Conservation (phyloP, 2,113 vertebrate species). For the Sceloporus tristichus region DNA sequence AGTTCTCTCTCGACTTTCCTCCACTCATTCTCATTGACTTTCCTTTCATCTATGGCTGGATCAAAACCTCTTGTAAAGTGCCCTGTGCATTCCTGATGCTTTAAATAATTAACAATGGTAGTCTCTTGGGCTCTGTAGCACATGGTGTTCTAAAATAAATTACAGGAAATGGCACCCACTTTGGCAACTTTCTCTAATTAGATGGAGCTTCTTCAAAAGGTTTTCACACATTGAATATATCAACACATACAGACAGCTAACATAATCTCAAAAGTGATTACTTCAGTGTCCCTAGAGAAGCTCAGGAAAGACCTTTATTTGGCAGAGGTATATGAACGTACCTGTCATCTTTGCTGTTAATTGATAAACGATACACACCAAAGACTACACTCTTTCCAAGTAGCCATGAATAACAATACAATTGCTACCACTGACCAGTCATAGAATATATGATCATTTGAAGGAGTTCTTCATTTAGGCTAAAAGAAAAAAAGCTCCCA, state of each 20-base stretch:
- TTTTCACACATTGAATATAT: neutral
- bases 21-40: slow-evolving; percentile 8
- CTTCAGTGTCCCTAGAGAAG: neutral
- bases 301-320: neutral
- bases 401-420: neutral
- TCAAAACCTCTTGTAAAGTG: neutral
- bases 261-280: neutral
- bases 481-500: neutral
- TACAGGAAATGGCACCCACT: slow-evolving; percentile 17
- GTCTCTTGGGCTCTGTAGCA: neutral
- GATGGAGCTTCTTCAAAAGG: neutral
- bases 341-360: neutral
- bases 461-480: neutral
- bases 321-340: neutral
- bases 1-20: slow-evolving; percentile 1
- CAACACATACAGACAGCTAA: neutral
- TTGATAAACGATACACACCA: neutral
- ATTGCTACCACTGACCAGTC: neutral
- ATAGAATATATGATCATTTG: neutral
- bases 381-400: neutral
- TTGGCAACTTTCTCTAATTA: neutral
- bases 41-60: neutral
- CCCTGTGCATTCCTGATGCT: neutral
- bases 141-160: slow-evolving; percentile 1
- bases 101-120: slow-evolving; percentile 5